phyloP scores from a whole-genome alignment of 2,888 invertebrate genomes.

The Dyspetes luteomarginatus region DNA sequence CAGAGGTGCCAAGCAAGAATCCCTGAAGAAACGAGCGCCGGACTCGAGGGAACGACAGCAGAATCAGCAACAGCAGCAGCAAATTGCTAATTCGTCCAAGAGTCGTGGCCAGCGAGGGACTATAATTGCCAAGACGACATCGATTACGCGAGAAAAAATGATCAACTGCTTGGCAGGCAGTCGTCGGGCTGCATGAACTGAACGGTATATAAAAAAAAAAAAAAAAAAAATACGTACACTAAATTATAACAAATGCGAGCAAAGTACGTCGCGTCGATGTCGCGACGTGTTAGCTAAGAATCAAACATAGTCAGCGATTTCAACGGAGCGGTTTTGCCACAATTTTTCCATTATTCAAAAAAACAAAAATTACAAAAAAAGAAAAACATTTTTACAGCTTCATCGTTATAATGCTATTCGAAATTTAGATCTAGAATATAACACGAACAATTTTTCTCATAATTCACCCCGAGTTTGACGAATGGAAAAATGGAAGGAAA shows the following conservation, averaged over 20 bases:
- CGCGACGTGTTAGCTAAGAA: constrained; percentile 8
- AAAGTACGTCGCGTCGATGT: background rate
- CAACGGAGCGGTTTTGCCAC: constrained; percentile 24
- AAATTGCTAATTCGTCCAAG: constrained; percentile 71
- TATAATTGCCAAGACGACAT: constrained; percentile 19
- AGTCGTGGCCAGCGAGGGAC: constrained; percentile 45
- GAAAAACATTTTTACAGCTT: constrained; percentile 74
- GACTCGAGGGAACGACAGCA: constrained; percentile 64
- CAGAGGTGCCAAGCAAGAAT: constrained; percentile 82
- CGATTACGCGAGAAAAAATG: constrained; percentile 48
- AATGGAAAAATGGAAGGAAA: no score
- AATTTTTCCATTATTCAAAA: constrained; percentile 53
- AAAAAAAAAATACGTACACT: background rate
- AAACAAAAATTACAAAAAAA: constrained; percentile 4
- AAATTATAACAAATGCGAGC: background rate
- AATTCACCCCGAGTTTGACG: constrained; percentile 45
- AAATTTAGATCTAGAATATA: constrained; percentile 52
- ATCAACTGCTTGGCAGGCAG: constrained; percentile 33
- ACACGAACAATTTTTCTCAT: constrained; percentile 47
- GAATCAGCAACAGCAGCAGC: constrained; percentile 62
- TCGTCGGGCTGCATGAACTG: constrained; percentile 48
- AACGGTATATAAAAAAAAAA: background rate
- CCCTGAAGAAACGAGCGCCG: constrained; percentile 78
- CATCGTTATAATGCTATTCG: constrained; percentile 62
- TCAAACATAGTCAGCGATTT: constrained; percentile 41